Evolutionary conservation across 2,888 invertebrate genomes (phyloP), one percentile per base, ranked within the genome.

Genomic region (Catocala sponsa): DNA sequence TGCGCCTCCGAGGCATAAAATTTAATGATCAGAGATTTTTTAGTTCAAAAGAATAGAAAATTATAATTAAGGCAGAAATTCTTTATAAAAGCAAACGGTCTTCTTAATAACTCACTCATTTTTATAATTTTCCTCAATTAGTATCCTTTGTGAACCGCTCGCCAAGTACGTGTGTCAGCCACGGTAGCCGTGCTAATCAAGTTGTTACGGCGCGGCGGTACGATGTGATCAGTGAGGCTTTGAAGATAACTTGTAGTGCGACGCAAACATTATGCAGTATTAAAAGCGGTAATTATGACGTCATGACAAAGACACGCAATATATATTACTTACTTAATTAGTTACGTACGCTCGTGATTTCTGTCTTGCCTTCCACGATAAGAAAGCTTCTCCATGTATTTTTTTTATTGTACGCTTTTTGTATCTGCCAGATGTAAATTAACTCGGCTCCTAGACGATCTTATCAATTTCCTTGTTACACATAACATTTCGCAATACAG

Each of bases 161-260:
- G 12, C 49, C 41, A 32, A n/a, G 15, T 25, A 59, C 10, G 57
- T 74, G 65, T 71, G 53, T 70, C 25, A 25, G 25, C 4, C 67
- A 49, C 59, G 63, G 58, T 55, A 59, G 52, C 41, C 12, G 55
- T 68, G 71, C 82, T 85, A 84, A 84, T 84, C 82, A 82, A 83
- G 82, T 83, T 78, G 81, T 74, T 25, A 25, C 79, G 74, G 74
- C 65, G 67, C 79, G 74, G 74, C 65, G 67, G 68, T 70, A 70
- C 74, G 74, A 60, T 71, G 80, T 80, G 84, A 84, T 84, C 82
- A 82, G 73, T 67, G 66, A 54, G 59, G 76, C 82, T 76, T 79
- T 83, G 79, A 84, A 83, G 82, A 84, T 85, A 84, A 80, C 78
- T 79, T 69, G 66, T 61, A 63, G 63, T 71, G 76, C 72, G 72